These are phyloP conservation scores for Onychomys leucogaster DNA, from an alignment of 2,797 vertebrate genomes.

Conservation along the genomic window DNA sequence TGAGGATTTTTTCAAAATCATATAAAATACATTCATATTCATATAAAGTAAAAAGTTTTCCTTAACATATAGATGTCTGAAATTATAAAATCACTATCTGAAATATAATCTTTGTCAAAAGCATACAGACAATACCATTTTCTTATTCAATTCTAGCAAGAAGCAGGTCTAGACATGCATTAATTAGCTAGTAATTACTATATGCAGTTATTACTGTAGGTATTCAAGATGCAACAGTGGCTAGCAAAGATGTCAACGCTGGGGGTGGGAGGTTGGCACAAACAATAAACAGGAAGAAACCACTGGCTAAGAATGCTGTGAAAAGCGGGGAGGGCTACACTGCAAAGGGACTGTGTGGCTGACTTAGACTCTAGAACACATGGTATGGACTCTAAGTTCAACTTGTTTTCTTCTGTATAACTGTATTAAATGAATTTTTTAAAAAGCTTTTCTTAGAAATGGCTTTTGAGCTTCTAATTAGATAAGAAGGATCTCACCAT, in stretches of 20 bases:
- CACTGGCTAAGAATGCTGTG: neutral
- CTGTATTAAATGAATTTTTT: neutral
- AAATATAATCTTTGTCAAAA: slow-evolving; percentile 34
- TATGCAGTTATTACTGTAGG: neutral
- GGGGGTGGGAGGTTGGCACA: neutral
- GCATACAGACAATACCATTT: neutral
- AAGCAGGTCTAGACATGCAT: neutral
- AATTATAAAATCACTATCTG: slow-evolving; percentile 35
- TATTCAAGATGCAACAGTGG: neutral
- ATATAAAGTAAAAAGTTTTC: slow-evolving; percentile 18
- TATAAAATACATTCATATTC: neutral
- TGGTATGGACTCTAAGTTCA: neutral
- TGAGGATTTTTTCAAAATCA: slow-evolving; percentile 2
- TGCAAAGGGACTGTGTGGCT: neutral
- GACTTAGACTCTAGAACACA: neutral
- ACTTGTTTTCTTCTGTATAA: neutral
- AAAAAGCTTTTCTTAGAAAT: neutral
- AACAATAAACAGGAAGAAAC: neutral
- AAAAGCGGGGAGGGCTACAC: neutral
- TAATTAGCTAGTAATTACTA: neutral
- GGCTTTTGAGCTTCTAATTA: slow-evolving; percentile 28
- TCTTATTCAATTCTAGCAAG: slow-evolving; percentile 21
- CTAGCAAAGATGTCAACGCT: neutral
- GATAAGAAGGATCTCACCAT: neutral
- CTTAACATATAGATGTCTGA: neutral